Base-by-base conservation (phyloP, 2,888 invertebrate genomes). In the Blastobasis lacticolella region DNA sequence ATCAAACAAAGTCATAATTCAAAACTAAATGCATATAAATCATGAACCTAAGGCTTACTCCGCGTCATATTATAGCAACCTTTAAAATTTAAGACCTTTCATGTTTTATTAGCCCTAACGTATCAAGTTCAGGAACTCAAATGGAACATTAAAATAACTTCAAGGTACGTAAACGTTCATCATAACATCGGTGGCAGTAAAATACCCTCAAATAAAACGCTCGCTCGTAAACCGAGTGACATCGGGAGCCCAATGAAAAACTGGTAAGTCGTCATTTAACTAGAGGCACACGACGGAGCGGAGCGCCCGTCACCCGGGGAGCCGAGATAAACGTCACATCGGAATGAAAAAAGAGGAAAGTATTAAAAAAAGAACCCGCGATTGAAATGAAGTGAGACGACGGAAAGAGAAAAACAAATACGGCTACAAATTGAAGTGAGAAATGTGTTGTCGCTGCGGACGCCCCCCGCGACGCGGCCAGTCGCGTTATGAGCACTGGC, bases 141-240 rank as follows among this genome's bases (percentile, higher is more conserved):
- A 71, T 69, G 67, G 66, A 63, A 73, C 75, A 80, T 78, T 81
- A 80, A 81, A 81, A 79, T 76, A 78, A 76, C 74, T 75, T 69
- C 66, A 61, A 69, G 61, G 60, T 68, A 71, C 69, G 73, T 79
- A 75, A 79, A 71, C 81, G 81, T 84, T 76, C 82, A 77, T 85
- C 85, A 84, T 83, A 84, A 82, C 73, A 79, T 79, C 75, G 71
- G 76, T 79, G 81, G 81, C 77, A 76, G 76, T 85, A 83, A 86
- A 86, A 81, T 83, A 79, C 73, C 63, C 78, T 70, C 75, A 74
- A 83, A 85, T 84, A 85, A 83, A 82, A 84, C 78, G 74, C 75
- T 71, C 73, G 79, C 68, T 83, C 81, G 79, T 86, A 84, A 86
- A 84, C 75, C 75, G 74, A 78, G 75, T 80, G 85, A 81, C 83